Evolutionary conservation across 2,113 vertebrate genomes (phyloP), one percentile per base, ranked within the genome.

Genomic region (Macaca fascicularis): DNA sequence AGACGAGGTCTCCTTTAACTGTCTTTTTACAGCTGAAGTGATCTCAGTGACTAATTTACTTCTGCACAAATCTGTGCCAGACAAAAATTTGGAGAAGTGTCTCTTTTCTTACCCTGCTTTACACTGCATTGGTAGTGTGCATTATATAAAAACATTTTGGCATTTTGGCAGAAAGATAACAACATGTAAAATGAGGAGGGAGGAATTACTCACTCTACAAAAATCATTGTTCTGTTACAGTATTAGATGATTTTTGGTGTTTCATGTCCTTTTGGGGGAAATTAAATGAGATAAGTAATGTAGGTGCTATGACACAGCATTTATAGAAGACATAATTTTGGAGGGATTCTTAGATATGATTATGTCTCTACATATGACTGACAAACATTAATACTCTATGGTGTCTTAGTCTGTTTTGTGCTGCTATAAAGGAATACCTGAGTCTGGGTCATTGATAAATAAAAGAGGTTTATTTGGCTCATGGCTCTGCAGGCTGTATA

Each of bases 121-220:
- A 57, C n/a, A 81, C 32, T 61, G 45, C 61, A 70, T 4, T 45
- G 32, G 8, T 10, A 75, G 48, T 61, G n/a, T 93, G 67, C 35
- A 59, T 87, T 93, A 25, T 59, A 12, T 84, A 90, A 94, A 94
- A 94, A 80, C 16, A 57, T 90, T 40, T 32, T 91, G n/a, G 75
- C 61, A 70, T 82, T 94, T 95, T 82, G 32, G 72, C 81, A 72
- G 78, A 76, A 90, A 92, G 38, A 93, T 25, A 74, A 72, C 48
- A 72, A 81, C 43, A 72, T 78, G 4, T 72, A 86, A 72, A 93
- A 52, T 61, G 32, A 5, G 8, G 83, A n/a, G 5, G 48, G 11
- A 0, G 2, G 27, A 80, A 67, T 27, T 48, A 64, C 9, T 25
- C 40, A 75, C 20, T 74, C 25, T 45, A 8, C 48, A 79, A n/a